Evolutionary conservation across 2,888 invertebrate genomes (phyloP).

Genomic region (Epinotia demarniana): DNA sequence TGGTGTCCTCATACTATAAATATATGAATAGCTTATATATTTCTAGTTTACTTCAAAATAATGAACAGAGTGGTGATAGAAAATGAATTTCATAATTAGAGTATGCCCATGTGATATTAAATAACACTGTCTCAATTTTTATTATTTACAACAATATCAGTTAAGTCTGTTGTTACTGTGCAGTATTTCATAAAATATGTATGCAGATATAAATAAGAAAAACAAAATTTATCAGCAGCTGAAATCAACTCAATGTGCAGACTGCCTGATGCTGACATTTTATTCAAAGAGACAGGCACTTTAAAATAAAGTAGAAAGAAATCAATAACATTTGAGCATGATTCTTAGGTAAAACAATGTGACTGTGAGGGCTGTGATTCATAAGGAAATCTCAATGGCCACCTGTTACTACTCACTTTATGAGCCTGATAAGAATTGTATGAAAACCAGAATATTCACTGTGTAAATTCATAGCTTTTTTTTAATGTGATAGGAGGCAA

Average conservation of each 20-base stretch:
- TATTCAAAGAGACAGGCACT: background rate
- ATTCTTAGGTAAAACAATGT: background rate
- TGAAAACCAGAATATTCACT: background rate
- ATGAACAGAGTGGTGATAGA: background rate
- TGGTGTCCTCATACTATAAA: too few relatives aligned
- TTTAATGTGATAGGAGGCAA: too few relatives aligned
- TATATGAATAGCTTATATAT: background rate
- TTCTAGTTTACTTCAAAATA: background rate
- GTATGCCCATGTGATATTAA: too few relatives aligned
- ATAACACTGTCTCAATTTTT: too few relatives aligned
- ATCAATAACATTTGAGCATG: background rate
- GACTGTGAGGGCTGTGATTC: constrained; percentile 5
- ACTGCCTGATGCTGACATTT: background rate
- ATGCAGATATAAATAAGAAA: background rate
- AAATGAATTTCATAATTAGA: too few relatives aligned
- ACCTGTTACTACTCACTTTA: background rate
- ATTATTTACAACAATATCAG: too few relatives aligned
- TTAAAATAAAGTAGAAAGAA: background rate
- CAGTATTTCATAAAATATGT: background rate
- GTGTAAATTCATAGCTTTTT: background rate
- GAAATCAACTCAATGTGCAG: background rate
- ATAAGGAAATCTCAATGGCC: constrained; percentile 1
- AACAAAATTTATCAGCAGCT: too few relatives aligned
- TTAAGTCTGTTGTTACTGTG: background rate
- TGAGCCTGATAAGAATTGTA: constrained; percentile 5